Conservation (phyloP, 2,113 vertebrate species). For the Thomomys bottae region DNA sequence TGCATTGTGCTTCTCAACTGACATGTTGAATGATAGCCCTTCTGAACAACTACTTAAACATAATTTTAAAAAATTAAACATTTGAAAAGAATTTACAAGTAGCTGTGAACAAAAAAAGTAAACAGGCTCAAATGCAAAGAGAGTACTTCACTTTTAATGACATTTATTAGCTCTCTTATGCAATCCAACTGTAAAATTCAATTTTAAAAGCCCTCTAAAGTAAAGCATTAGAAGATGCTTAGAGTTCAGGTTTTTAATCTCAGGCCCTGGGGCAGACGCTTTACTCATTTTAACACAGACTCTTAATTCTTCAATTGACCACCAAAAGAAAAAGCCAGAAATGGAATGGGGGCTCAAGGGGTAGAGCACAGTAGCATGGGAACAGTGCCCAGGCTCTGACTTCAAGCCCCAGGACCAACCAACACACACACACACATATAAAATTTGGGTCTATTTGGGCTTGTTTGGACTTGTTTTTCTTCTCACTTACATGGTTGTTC, state of each 20-base stretch:
- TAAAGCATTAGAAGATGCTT: neutral
- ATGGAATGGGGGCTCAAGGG: no score
- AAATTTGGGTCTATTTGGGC: no score
- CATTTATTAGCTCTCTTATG: neutral
- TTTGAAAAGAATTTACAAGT: neutral
- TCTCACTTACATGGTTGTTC: neutral
- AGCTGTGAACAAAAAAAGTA: neutral
- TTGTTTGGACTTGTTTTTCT: no score
- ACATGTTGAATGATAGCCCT: no score
- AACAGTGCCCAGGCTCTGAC: no score
- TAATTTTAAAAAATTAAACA: neutral
- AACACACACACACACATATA: no score
- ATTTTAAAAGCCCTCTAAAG: conserved; percentile 17
- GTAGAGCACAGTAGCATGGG: no score
- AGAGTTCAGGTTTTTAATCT: neutral
- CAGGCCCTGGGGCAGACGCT: neutral
- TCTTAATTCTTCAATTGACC: neutral
- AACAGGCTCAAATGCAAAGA: neutral
- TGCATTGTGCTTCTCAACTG: no score
- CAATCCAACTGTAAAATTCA: neutral
- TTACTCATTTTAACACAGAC: conserved; percentile 14
- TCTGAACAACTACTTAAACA: no score
- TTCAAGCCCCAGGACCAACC: no score
- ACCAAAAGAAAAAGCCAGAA: no score
- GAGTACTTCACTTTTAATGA: neutral